Evolutionary conservation across 1,140 invertebrate genomes (phyloP).

Genomic region (Oppia nitens): DNA sequence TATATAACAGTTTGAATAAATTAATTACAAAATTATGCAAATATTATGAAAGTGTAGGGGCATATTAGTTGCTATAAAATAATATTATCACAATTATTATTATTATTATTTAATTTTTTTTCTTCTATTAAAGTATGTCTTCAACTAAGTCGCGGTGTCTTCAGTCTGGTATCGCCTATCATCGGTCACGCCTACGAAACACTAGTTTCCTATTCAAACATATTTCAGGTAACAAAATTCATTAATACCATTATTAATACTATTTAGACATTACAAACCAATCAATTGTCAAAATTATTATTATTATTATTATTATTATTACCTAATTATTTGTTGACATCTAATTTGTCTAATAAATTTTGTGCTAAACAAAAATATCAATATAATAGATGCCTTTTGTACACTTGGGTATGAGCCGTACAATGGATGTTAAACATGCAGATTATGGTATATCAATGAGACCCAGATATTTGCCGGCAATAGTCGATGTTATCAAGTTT

Average conservation of each 20-base stretch:
- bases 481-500: constrained; percentile 52
- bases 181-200: constrained; percentile 83
- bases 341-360: not conserved
- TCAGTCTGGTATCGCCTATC: constrained; percentile 67
- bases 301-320: too few relatives aligned
- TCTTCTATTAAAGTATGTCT: constrained; percentile 58
- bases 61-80: too few relatives aligned
- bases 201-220: constrained; percentile 83
- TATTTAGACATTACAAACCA: too few relatives aligned
- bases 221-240: constrained; percentile 48
- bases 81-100: too few relatives aligned
- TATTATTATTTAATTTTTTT: too few relatives aligned
- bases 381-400: constrained; percentile 69
- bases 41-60: too few relatives aligned
- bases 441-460: constrained; percentile 74
- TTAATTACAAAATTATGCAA: too few relatives aligned
- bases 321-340: too few relatives aligned
- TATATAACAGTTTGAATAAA: too few relatives aligned
- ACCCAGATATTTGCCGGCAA: constrained; percentile 78
- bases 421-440: constrained; percentile 49
- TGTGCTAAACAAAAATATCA: too few relatives aligned
- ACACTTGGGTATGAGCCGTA: constrained; percentile 63
- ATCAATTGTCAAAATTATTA: too few relatives aligned
- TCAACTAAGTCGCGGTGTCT: constrained; percentile 77
- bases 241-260: not conserved